phyloP scores from a whole-genome alignment of 1,140 invertebrate species.

The Conopomorpha cramerella region DNA sequence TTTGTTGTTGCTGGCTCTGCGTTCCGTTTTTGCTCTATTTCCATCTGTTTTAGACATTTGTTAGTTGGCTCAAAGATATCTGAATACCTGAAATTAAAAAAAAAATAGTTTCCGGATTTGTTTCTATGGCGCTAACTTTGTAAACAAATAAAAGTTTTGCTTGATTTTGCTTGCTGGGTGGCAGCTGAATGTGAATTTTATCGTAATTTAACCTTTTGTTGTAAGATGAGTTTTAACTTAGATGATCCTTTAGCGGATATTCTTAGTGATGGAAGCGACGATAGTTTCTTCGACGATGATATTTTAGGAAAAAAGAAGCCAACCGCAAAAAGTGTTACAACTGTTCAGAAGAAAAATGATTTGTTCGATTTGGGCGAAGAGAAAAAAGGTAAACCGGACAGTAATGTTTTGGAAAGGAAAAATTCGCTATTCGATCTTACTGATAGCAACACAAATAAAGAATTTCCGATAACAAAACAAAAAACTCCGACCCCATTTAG shows the following conservation, averaged over 20 bases:
- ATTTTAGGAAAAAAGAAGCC: slow-evolving; percentile 42
- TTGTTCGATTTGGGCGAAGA: slow-evolving; percentile 37
- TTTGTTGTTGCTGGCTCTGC: slow-evolving; percentile 7
- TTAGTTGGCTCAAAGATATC: slow-evolving; percentile 2
- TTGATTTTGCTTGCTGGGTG: slow-evolving; percentile 1
- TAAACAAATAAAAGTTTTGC: slow-evolving; percentile 14
- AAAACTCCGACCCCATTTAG: slow-evolving; percentile 19
- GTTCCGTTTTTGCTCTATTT: too few relatives aligned
- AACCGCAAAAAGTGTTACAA: slow-evolving; percentile 20
- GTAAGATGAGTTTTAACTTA: slow-evolving; percentile 45
- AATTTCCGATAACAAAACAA: slow-evolving; percentile 9
- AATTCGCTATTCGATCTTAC: slow-evolving; percentile 9
- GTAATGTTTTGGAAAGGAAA: slow-evolving; percentile 9
- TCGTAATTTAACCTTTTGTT: slow-evolving; percentile 59
- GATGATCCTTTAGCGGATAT: slow-evolving; percentile 56
- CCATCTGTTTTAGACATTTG: too few relatives aligned
- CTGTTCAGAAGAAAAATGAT: slow-evolving; percentile 32
- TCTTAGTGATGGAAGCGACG: slow-evolving; percentile 56
- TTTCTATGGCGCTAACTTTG: slow-evolving; percentile 25
- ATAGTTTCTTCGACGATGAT: slow-evolving; percentile 58
- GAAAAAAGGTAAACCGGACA: slow-evolving; percentile 9
- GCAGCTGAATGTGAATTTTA: slow-evolving; percentile 57
- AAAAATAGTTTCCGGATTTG: slow-evolving; percentile 5
- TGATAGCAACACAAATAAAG: too few relatives aligned
- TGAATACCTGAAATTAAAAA: slow-evolving; percentile 2